Conservation (phyloP, 1,140 invertebrate species). For the Leptinotarsa texana region DNA sequence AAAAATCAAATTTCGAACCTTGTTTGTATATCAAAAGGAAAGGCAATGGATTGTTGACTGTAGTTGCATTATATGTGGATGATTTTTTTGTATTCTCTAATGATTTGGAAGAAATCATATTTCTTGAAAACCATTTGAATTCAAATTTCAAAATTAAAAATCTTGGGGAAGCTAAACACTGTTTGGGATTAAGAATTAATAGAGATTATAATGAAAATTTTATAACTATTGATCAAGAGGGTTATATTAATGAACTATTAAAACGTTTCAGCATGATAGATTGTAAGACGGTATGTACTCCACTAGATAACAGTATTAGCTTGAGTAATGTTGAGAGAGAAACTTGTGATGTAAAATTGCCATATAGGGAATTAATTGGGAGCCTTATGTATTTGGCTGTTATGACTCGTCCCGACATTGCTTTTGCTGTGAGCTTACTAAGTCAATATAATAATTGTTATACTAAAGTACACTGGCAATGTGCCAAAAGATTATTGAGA, state of each 20-base stretch:
- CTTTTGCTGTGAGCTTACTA: constrained; percentile 49
- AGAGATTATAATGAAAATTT: constrained; percentile 10
- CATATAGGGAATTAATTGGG: constrained; percentile 53
- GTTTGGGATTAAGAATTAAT: constrained; percentile 40
- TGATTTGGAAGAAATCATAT: constrained; percentile 33
- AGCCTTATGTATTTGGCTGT: constrained; percentile 56
- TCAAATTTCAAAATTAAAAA: constrained; percentile 45
- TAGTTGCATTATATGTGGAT: constrained; percentile 52
- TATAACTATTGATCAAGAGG: constrained; percentile 28
- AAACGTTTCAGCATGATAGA: constrained; percentile 21
- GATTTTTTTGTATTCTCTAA: constrained; percentile 52
- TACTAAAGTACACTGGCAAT: constrained; percentile 54
- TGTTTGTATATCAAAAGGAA: constrained; percentile 50
- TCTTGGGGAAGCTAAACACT: constrained; percentile 35
- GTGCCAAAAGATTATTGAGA: constrained; percentile 56
- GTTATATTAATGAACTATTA: constrained; percentile 24
- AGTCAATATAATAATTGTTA: constrained; percentile 49
- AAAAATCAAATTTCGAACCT: constrained; percentile 48
- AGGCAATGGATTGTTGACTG: constrained; percentile 33
- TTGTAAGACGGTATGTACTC: constrained; percentile 19
- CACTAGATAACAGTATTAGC: constrained; percentile 22
- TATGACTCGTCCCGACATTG: constrained; percentile 56
- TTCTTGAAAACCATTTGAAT: constrained; percentile 37
- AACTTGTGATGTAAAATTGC: constrained; percentile 39
- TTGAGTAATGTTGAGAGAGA: constrained; percentile 39